Percentiles rank a stretch among this genome's conserved stretches.
These are phyloP conservation scores for Climacteris rufus DNA, from an alignment of 2,113 vertebrate species.

Conservation along the genomic window DNA sequence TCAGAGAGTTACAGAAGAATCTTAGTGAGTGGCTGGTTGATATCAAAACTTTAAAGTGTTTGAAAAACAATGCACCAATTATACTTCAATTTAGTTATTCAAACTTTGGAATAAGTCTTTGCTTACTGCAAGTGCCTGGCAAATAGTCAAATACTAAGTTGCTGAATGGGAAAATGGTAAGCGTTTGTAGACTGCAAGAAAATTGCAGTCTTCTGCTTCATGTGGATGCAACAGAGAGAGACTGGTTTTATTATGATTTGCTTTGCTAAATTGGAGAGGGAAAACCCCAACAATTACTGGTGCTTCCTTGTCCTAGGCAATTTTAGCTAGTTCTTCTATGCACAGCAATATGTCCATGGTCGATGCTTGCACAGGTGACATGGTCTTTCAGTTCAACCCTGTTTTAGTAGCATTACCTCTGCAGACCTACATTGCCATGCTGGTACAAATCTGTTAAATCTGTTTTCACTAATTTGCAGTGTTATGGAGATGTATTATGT, in stretches of 20 bases:
- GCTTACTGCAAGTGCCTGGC: not conserved
- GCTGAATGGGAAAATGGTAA: not conserved
- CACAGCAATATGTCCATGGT: fast-evolving
- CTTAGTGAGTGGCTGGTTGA: not conserved
- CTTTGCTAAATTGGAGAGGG: not conserved
- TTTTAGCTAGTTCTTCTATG: not conserved
- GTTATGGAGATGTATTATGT: not conserved
- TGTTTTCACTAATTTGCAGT: not conserved
- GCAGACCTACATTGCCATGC: not conserved
- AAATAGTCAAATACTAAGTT: not conserved
- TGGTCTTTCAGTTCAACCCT: not conserved
- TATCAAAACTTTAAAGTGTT: not conserved
- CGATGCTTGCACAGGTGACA: not conserved
- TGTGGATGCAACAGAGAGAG: not conserved
- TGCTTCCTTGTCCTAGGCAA: not conserved
- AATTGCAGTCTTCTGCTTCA: not conserved
- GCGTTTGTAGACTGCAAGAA: not conserved
- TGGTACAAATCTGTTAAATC: not conserved
- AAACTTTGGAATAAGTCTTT: not conserved
- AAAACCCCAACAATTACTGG: fast-evolving
- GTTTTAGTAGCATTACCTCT: not conserved
- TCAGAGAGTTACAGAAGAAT: not conserved
- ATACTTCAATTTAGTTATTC: not conserved
- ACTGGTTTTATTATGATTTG: not conserved
- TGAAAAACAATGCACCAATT: not conserved